phyloP scores from a whole-genome alignment of 2,888 invertebrate species.

The Eulithis testata region DNA sequence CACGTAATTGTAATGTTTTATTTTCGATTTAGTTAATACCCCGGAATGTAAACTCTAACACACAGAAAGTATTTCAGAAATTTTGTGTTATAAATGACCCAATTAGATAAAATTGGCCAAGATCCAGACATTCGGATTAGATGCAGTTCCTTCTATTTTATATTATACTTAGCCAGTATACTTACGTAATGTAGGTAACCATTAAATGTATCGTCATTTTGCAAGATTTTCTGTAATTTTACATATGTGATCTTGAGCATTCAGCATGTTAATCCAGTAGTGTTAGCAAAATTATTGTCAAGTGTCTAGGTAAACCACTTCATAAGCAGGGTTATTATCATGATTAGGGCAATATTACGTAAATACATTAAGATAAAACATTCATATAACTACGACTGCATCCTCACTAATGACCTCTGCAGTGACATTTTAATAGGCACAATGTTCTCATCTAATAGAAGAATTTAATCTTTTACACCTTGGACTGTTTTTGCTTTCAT shows the following conservation, averaged over 20 bases:
- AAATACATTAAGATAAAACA: constrained; percentile 49
- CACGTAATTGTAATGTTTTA: constrained; percentile 32
- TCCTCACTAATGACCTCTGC: constrained; percentile 47
- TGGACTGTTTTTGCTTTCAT: no score
- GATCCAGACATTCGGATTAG: constrained; percentile 59
- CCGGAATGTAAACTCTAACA: constrained; percentile 44
- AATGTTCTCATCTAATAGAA: constrained; percentile 46
- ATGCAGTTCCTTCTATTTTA: constrained; percentile 62
- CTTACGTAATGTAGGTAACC: constrained; percentile 42
- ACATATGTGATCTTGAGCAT: constrained; percentile 12
- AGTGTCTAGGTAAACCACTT: constrained; percentile 35
- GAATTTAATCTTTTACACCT: no score
- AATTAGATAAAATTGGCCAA: constrained; percentile 68
- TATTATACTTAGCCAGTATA: constrained; percentile 45
- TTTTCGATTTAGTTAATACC: constrained; percentile 43
- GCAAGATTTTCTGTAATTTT: constrained; percentile 31
- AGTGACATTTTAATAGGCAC: constrained; percentile 40
- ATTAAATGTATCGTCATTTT: constrained; percentile 10
- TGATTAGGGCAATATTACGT: constrained; percentile 50
- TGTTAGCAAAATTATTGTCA: constrained; percentile 32
- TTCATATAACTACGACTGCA: constrained; percentile 36
- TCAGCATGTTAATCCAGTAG: constrained; percentile 15
- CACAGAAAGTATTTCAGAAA: constrained; percentile 57
- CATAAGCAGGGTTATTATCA: constrained; percentile 44
- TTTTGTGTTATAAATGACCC: constrained; percentile 66